Evolutionary conservation across 2,797 vertebrate genomes (phyloP).

Genomic region (Peromyscus eremicus): DNA sequence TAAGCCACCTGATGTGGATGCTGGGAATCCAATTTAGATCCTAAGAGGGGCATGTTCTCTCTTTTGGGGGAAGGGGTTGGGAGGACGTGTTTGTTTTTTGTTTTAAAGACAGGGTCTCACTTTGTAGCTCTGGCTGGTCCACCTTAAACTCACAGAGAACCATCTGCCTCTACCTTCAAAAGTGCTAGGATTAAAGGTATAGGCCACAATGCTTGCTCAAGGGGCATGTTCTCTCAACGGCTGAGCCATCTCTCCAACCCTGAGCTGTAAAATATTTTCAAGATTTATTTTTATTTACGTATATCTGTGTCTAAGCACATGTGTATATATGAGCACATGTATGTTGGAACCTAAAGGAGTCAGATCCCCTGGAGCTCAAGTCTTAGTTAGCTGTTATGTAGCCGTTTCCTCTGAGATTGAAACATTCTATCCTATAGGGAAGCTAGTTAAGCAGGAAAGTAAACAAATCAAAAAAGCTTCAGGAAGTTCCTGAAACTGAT

Average conservation of each 20-base stretch:
- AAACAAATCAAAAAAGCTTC: background rate
- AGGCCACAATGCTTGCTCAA: background rate
- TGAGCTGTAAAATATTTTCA: background rate
- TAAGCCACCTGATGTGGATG: background rate
- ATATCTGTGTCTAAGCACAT: background rate
- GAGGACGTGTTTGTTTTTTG: background rate
- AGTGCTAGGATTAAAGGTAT: background rate
- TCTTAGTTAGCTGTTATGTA: background rate
- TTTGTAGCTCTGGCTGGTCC: background rate
- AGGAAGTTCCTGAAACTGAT: background rate
- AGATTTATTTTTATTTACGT: background rate
- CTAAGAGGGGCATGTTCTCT: background rate
- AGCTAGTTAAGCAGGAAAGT: background rate
- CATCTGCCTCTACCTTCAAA: background rate
- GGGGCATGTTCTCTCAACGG: background rate
- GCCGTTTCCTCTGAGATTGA: background rate
- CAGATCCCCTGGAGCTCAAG: background rate
- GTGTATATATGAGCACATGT: background rate
- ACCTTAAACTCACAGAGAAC: background rate
- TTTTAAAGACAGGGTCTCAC: background rate
- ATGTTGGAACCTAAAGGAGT: background rate
- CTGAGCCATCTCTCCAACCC: background rate
- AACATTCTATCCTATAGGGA: background rate
- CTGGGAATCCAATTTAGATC: background rate
- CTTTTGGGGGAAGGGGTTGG: background rate